Evolutionary conservation across 2,113 vertebrate species (phyloP), one percentile per base, ranked within the genome.

Genomic region (Melanerpes aurifrons): DNA sequence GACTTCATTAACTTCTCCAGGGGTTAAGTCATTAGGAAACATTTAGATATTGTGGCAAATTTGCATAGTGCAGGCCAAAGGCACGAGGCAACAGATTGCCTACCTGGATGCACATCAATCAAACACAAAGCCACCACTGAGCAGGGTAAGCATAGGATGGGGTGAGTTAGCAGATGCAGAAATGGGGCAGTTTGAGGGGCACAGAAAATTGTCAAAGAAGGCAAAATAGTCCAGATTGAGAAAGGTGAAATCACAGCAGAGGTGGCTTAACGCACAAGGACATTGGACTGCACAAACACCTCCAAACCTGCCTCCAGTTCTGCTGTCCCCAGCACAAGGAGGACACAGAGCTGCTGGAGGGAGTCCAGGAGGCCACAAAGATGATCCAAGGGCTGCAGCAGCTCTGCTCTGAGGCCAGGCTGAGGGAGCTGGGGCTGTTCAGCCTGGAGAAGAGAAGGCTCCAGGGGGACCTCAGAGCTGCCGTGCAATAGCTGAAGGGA

Each of bases 71-170:
- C 37, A 70, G 37, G 8, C 37, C 40, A 53, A 95, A 90, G 79
- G 74, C 32, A 45, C 61, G 59, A 58, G 20, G 63, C 48, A 86
- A 59, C 25, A 66, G 17, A 84, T 64, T 78, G 58, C 73, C 86
- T 81, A 64, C 76, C 76, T 86, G 83, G 69, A 75, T 88, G 31
- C 25, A n/a, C 20, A n/a, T 3, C 14, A 26, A 8, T 3, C 57
- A 80, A 9, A 12, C 25, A 43, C 16, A 81, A 81, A 74, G 1
- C 5, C 71, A 15, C 15, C 25, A 43, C n/a, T 2, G 31, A 20
- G 0, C 10, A 25, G 31, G 11, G 26, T 5, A 67, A 87, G 4
- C 4, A 2, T 59, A 53, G 25, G 0, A 7, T 1, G 12, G 15
- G 8, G 57, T 20, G 35, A 75, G 3, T 12, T 3, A 48, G 43